Evolutionary conservation across 2,113 vertebrate species (phyloP).

Genomic region (Verasper variegatus): DNA sequence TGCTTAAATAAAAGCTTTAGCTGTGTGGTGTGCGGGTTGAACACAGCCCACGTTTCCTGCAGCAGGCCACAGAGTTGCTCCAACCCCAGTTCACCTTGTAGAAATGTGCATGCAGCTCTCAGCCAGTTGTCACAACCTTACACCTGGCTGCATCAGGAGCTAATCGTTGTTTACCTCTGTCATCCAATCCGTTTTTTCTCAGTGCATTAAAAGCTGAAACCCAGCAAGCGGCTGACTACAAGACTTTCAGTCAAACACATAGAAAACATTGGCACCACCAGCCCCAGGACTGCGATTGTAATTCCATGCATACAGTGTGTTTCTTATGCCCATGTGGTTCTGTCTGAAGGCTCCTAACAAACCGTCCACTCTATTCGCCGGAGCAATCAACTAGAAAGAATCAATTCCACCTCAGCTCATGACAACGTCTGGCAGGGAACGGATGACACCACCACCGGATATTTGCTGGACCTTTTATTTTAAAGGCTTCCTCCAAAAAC

Average conservation of each 20-base stretch:
- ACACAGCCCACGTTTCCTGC: neutral
- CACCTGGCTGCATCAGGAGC: neutral
- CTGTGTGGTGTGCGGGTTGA: neutral
- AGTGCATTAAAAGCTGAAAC: too few relatives aligned
- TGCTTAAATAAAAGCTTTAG: too few relatives aligned
- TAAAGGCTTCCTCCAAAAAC: conserved; percentile 4
- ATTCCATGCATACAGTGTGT: too few relatives aligned
- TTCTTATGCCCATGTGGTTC: neutral
- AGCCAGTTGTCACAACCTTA: neutral
- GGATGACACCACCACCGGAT: conserved; percentile 10
- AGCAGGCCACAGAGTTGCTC: too few relatives aligned
- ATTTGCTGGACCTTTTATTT: conserved; percentile 39
- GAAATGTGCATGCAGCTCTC: neutral
- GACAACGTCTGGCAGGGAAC: neutral
- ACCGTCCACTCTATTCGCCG: neutral
- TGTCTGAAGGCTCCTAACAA: neutral
- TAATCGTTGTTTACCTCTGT: neutral
- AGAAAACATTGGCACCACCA: neutral
- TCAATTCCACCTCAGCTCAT: neutral
- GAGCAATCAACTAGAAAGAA: conserved; percentile 15
- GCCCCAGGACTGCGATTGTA: neutral
- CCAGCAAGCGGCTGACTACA: neutral
- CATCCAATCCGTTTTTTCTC: neutral
- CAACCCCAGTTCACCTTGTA: conserved; percentile 7
- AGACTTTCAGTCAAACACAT: neutral